These are phyloP conservation scores for Brachionus rotundiformis DNA, from an alignment of 1,140 invertebrate species.

Conservation along the genomic window DNA sequence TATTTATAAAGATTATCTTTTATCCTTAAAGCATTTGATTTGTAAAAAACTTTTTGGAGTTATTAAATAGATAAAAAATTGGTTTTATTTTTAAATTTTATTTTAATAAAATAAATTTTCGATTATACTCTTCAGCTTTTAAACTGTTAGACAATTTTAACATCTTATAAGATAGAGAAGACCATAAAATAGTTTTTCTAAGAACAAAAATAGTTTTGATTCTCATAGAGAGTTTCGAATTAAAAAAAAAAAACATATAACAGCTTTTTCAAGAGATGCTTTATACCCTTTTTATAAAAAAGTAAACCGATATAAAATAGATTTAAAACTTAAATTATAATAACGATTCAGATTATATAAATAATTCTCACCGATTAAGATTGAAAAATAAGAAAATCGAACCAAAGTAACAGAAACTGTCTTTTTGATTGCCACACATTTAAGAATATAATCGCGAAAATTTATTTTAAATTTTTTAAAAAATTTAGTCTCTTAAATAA, in stretches of 20 bases:
- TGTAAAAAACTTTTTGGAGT: too few relatives aligned
- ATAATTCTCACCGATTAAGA: slow-evolving; percentile 29
- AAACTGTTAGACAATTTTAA: neutral
- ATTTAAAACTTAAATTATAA: neutral
- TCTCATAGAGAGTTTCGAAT: neutral
- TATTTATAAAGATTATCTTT: too few relatives aligned
- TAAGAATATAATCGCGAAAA: slow-evolving; percentile 33
- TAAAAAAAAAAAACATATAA: too few relatives aligned
- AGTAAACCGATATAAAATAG: slow-evolving; percentile 11
- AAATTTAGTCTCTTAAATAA: slow-evolving; percentile 14
- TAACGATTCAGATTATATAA: neutral
- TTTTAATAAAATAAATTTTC: slow-evolving; percentile 36
- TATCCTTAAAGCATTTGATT: too few relatives aligned
- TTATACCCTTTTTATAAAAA: neutral
- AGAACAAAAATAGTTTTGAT: too few relatives aligned
- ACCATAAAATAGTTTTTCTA: too few relatives aligned
- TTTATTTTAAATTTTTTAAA: slow-evolving; percentile 21
- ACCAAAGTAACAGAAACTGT: neutral
- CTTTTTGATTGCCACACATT: neutral
- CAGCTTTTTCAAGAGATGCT: neutral
- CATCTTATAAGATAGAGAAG: neutral
- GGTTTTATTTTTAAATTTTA: neutral
- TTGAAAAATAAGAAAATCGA: neutral
- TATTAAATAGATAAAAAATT: too few relatives aligned
- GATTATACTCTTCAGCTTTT: slow-evolving; percentile 7